Base-by-base conservation (phyloP, 2,113 vertebrate genomes). In the Stictonetta naevosa region DNA sequence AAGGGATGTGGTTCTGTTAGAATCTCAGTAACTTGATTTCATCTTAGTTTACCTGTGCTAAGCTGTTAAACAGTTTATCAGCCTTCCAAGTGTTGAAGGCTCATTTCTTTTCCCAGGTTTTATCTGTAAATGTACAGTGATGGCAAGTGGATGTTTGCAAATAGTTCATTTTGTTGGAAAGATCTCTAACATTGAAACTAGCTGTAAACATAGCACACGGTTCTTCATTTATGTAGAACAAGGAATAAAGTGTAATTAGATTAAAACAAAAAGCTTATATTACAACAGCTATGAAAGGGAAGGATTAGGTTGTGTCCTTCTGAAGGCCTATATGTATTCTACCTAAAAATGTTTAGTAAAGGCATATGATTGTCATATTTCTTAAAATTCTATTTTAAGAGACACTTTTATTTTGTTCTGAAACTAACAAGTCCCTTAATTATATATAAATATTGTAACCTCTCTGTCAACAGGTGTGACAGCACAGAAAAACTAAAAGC, bases 401-500 rank as follows among this genome's bases (percentile, higher is more conserved):
- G 36, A 63, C n/a, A 53, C 23, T 69, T 88, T 77, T 78, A 29
- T 50, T 53, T 72, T 88, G 2, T 18, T 90, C 52, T 93, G 52
- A 83, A 58, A 82, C n/a, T 15, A 50, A n/a, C 42, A 66, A 7
- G 13, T 36, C 29, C 79, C 13, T 50, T 77, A 64, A 67, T 9
- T 75, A 26, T 42, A 53, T 82, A 38, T 18, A 53, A 91, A 62
- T 90, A 82, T 74, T n/a, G 4, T 93, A 17, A 62, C 82, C n/a
- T 97, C 89, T 95, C 44, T 95, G 90, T 55, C 66, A 74, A 64
- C 94, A 99, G 99, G 96, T 99, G 99, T 94, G 99, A 99, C 94
- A 99, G 98, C 92, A 98, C 98, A 38, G 99, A 99, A 80, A 99
- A 99, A 91, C 97, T 99, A 67, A 99, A 98, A 97, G 97, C 98